These are phyloP conservation scores for Chinchilla lanigera DNA, from an alignment of 2,113 vertebrate species.

Conservation along the genomic window DNA sequence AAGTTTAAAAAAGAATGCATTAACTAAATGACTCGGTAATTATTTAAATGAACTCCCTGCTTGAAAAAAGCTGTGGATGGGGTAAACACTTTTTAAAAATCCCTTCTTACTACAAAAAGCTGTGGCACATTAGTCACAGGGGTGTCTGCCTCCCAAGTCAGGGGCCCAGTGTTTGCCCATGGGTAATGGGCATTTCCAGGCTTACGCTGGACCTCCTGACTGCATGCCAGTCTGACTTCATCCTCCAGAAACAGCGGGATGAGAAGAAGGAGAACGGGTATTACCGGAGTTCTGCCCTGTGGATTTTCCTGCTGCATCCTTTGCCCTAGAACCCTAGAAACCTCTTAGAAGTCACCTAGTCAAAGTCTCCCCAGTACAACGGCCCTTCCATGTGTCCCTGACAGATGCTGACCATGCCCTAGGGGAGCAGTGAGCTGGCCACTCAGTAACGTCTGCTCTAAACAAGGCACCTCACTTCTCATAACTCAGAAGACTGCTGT, in stretches of 20 bases:
- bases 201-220: conserved; percentile 48
- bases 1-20: conserved; percentile 88
- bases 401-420: not conserved
- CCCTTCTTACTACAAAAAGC: conserved; percentile 81
- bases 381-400: fast-evolving
- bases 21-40: conserved; percentile 90
- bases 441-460: not conserved
- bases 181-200: conserved; percentile 76
- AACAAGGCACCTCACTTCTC: not conserved
- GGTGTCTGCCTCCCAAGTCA: conserved; percentile 71
- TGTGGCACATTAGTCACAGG: conserved; percentile 76
- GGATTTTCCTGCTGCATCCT: not conserved
- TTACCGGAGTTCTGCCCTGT: not conserved
- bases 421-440: not conserved
- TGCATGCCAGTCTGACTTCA: not conserved
- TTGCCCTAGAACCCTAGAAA: not conserved
- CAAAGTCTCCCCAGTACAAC: not conserved
- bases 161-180: conserved; percentile 69
- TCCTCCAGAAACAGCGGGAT: conserved; percentile 3
- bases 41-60: conserved; percentile 87
- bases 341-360: not conserved
- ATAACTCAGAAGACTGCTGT: not conserved
- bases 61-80: conserved; percentile 84
- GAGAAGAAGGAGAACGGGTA: not conserved
- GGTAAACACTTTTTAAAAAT: conserved; percentile 83